Conservation (phyloP, 2,113 vertebrate species). For the Orientallactaga bullata region DNA sequence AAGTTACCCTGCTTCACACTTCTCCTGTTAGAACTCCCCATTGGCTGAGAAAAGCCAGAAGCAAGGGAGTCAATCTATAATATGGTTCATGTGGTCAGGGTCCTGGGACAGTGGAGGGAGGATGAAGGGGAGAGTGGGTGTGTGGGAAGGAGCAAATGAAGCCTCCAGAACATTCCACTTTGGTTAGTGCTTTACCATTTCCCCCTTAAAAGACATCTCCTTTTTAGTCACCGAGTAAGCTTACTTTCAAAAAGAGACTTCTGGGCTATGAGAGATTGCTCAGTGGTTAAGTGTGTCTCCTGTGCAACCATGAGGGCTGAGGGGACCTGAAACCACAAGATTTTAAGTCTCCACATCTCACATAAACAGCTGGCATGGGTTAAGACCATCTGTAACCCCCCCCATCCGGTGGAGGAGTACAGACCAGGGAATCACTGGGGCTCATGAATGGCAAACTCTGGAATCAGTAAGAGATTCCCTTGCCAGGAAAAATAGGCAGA, state of each 20-base stretch:
- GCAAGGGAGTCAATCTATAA: background rate
- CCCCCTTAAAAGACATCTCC: background rate
- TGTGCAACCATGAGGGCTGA: too few relatives aligned
- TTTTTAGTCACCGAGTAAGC: constrained; percentile 46
- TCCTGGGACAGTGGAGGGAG: background rate
- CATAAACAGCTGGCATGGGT: too few relatives aligned
- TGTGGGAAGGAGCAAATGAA: background rate
- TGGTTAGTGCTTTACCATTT: background rate
- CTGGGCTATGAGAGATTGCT: too few relatives aligned
- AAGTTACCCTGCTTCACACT: background rate
- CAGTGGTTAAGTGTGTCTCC: background rate
- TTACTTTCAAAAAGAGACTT: constrained; percentile 40
- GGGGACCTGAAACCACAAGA: too few relatives aligned
- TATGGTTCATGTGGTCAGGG: background rate
- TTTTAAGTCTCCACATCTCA: too few relatives aligned
- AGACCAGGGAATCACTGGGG: too few relatives aligned
- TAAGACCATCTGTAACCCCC: too few relatives aligned
- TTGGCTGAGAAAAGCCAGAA: background rate
- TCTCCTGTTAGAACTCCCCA: background rate
- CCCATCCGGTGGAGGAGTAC: too few relatives aligned
- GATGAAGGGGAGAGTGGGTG: background rate
- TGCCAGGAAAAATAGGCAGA: too few relatives aligned
- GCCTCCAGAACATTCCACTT: background rate
- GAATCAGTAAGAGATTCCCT: too few relatives aligned
- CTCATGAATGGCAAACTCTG: too few relatives aligned